Evolutionary conservation across 2,113 vertebrate species (phyloP), one percentile per base, ranked within the genome.

Genomic region (Danionella cerebrum): DNA sequence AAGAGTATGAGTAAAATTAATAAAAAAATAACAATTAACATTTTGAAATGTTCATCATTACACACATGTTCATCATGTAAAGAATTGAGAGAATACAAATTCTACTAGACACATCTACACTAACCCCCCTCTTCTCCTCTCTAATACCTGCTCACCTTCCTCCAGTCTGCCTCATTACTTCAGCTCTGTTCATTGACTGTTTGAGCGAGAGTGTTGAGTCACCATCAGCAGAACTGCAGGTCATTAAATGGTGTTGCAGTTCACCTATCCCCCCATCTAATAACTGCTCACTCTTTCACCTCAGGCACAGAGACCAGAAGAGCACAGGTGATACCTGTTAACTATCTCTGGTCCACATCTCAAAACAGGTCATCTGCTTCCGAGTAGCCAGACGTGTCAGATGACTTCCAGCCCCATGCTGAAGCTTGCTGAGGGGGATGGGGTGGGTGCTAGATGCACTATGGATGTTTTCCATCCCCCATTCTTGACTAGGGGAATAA

Each of bases 341-440:
- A 47, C 50, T 62, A 64, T 70, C 59, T 59, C 71, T 68, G 27
- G 33, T 24, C 36, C 64, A 71, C 65, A 52, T 73, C 71, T 73
- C 48, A 19, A 73, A 71, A 74, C 73, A 51, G 57, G 57, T 68
- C 33, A 57, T 35, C 63, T 38, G 57, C 44, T 63, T 25, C 51
- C 8, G 60, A 50, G 63, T 64, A 54, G 67, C 55, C 14, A 2
- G 67, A 45, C 74, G 50, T 62, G 66, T 55, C 44, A 69, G 60
- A 38, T 60, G 52, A 71, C 51, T 52, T 72, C 25, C 57, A 51
- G 29, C 39, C 41, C 11, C 21, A 41, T 29, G 21, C 52, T 53
- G 70, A 22, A 13, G 54, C 35, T 65, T 10, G 22, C 8, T 19
- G 52, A 67, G 69, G 69, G 74, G 69, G 74, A 72, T 76, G 74